Conservation (phyloP, 2,888 invertebrate species). For the Phengaris arion region DNA sequence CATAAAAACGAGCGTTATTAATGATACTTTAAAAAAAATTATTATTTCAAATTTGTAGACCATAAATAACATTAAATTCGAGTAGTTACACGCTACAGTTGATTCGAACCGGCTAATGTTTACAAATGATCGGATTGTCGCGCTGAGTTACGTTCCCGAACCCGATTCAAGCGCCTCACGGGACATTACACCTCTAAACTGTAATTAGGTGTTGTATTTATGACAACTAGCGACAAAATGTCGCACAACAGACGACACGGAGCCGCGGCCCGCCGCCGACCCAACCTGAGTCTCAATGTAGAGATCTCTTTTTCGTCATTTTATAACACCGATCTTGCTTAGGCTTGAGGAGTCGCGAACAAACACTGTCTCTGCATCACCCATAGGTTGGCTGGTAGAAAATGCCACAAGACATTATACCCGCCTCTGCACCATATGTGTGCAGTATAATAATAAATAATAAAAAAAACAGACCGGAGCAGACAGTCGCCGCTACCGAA, state of each 20-base stretch:
- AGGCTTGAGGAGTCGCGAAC: too few species aligned
- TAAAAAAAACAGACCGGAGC: too few species aligned
- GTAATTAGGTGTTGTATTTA: constrained; percentile 11
- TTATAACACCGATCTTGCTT: too few species aligned
- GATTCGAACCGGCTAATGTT: constrained; percentile 56
- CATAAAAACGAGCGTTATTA: constrained; percentile 60
- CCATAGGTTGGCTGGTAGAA: too few species aligned
- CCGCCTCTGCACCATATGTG: too few species aligned
- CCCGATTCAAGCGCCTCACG: constrained; percentile 13
- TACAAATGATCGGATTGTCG: constrained; percentile 50
- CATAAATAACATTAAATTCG: constrained; percentile 62
- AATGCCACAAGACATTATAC: too few species aligned
- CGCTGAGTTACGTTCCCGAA: neutral
- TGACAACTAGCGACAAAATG: neutral
- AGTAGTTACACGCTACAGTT: constrained; percentile 65
- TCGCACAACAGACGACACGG: neutral
- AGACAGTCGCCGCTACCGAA: too few species aligned
- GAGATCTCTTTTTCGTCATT: too few species aligned
- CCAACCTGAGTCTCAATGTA: too few species aligned
- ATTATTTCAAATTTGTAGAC: constrained; percentile 52
- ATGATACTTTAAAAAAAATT: constrained; percentile 62
- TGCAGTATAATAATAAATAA: too few species aligned
- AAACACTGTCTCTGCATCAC: too few species aligned
- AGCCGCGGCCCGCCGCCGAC: neutral
- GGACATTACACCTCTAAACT: neutral